These are phyloP conservation scores for Chaitophorus viminalis DNA, from an alignment of 2,888 invertebrate species.

Conservation along the genomic window DNA sequence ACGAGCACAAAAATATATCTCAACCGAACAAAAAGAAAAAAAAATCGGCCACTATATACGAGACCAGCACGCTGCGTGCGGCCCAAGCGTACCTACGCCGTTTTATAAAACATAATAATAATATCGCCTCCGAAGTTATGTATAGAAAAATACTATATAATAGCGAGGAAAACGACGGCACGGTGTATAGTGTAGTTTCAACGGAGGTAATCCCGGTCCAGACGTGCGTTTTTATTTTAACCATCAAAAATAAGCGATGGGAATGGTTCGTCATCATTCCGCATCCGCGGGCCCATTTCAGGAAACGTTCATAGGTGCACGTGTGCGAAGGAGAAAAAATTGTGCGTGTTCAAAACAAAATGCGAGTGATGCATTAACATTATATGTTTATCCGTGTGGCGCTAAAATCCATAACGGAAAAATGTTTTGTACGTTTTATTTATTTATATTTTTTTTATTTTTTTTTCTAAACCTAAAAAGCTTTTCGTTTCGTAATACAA, in stretches of 20 bases:
- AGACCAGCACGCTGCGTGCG: too few species aligned
- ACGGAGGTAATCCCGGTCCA: slow-evolving; percentile 12
- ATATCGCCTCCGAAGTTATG: too few species aligned
- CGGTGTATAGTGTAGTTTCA: not conserved
- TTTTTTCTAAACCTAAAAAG: not conserved
- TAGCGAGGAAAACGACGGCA: not conserved
- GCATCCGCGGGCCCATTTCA: not conserved
- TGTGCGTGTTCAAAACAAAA: not conserved
- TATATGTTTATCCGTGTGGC: not conserved
- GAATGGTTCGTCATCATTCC: slow-evolving; percentile 23
- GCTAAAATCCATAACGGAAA: slow-evolving; percentile 32
- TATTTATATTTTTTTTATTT: not conserved
- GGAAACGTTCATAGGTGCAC: not conserved
- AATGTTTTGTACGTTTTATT: not conserved
- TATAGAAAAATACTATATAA: too few species aligned
- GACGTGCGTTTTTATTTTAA: not conserved
- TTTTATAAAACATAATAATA: too few species aligned
- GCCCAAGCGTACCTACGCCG: too few species aligned
- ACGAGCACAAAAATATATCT: too few species aligned
- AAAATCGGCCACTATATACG: too few species aligned
- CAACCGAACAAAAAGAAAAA: too few species aligned
- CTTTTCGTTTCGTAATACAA: slow-evolving; percentile 14
- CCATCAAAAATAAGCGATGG: not conserved
- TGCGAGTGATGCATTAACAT: slow-evolving; percentile 32
- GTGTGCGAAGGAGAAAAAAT: not conserved